Evolutionary conservation across 2,113 vertebrate genomes (phyloP).

Genomic region (Pimephales promelas): DNA sequence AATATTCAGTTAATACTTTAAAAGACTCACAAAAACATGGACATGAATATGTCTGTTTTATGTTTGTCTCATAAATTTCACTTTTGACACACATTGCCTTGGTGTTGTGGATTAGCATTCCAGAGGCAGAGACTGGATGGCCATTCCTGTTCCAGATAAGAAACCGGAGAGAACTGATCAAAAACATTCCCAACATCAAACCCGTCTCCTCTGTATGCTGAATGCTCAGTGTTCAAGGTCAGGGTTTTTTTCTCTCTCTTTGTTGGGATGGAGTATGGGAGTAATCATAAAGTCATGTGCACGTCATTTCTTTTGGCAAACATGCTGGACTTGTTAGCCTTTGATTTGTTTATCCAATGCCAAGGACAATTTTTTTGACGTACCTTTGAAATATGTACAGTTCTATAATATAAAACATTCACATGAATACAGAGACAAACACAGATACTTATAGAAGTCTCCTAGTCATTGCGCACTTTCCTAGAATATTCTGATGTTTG

Average conservation of each 20-base stretch:
- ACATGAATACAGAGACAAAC: background rate
- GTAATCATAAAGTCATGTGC: constrained; percentile 53
- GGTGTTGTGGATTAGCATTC: constrained; percentile 40
- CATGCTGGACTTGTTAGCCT: constrained; percentile 32
- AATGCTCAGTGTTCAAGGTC: constrained; percentile 24
- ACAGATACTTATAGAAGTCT: background rate
- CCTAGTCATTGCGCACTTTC: background rate
- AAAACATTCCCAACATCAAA: constrained; percentile 61
- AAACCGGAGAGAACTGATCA: constrained; percentile 58
- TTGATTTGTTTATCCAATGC: constrained; percentile 46
- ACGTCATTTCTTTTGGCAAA: constrained; percentile 50
- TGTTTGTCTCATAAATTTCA: background rate
- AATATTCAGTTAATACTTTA: no score
- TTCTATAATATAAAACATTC: constrained; percentile 37
- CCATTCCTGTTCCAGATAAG: constrained; percentile 53
- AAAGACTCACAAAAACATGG: no score
- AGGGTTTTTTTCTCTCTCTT: background rate
- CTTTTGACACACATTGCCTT: background rate
- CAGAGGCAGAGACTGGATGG: constrained; percentile 33
- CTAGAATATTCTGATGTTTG: background rate
- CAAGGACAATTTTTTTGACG: constrained; percentile 32
- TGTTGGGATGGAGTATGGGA: constrained; percentile 34
- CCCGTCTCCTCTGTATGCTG: constrained; percentile 25
- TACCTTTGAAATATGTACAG: constrained; percentile 36
- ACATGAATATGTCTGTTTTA: background rate